Evolutionary conservation across 2,888 invertebrate genomes (phyloP).

Genomic region (Atethmia centrago): DNA sequence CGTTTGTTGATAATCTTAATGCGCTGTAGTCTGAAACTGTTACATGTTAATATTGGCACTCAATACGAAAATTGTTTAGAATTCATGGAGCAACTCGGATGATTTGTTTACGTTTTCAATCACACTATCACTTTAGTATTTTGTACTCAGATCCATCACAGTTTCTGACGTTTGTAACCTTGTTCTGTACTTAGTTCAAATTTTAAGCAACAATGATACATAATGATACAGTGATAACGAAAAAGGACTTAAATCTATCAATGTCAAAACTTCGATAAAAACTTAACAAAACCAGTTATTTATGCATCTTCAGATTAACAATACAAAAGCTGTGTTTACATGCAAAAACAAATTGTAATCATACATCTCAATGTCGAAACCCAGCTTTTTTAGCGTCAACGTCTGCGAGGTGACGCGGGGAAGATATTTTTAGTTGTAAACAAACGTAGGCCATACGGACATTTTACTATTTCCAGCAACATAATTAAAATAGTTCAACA

Average conservation of each 20-base stretch:
- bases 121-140: conserved; percentile 36
- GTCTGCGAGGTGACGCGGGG: conserved; percentile 33
- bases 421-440: conserved; percentile 52
- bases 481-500: conserved; percentile 55
- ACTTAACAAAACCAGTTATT: neutral
- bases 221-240: conserved; percentile 36
- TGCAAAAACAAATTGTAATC: conserved; percentile 23
- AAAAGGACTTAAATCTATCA: conserved; percentile 34
- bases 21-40: conserved; percentile 25
- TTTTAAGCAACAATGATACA: conserved; percentile 34
- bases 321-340: neutral
- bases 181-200: conserved; percentile 18
- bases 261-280: conserved; percentile 33
- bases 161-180: conserved; percentile 41
- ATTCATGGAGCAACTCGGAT: conserved; percentile 27
- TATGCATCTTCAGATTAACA: neutral
- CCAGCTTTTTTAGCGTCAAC: conserved; percentile 27
- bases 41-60: conserved; percentile 53
- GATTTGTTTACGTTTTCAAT: conserved; percentile 47
- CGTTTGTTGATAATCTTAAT: conserved; percentile 42
- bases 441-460: conserved; percentile 34
- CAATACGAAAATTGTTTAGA: conserved; percentile 34
- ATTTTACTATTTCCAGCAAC: conserved; percentile 51
- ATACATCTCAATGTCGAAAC: conserved; percentile 18
- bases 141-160: conserved; percentile 38